Conservation (phyloP, 2,797 vertebrate species). For the Cephalopachus bancanus region DNA sequence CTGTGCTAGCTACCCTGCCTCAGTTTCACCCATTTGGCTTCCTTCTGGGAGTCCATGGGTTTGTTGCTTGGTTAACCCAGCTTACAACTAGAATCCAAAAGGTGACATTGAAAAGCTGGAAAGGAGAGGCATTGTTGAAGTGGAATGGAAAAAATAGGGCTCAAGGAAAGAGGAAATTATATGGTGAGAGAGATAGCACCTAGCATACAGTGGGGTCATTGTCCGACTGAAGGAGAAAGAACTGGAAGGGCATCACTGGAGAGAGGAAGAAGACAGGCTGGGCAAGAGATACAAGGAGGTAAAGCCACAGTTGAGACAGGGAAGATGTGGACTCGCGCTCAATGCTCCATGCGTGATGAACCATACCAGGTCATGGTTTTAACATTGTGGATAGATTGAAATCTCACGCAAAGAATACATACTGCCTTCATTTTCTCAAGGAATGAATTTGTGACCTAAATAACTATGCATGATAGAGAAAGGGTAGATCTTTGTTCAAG, state of each 20-base stretch:
- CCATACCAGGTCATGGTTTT: background rate
- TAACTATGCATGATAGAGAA: background rate
- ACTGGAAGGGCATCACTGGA: background rate
- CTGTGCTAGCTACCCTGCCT: no score
- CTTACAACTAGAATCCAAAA: slow-evolving; percentile 43
- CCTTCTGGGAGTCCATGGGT: background rate
- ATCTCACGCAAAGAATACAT: background rate
- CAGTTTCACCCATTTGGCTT: slow-evolving; percentile 32
- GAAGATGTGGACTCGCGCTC: background rate
- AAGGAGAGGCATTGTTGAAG: background rate
- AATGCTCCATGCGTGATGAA: background rate
- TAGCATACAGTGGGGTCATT: background rate
- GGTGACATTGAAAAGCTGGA: background rate
- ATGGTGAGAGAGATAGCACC: background rate
- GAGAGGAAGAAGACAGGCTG: background rate
- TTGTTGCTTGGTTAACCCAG: slow-evolving; percentile 54
- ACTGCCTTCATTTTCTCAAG: background rate
- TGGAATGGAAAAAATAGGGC: background rate
- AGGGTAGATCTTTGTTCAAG: background rate
- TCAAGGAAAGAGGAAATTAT: background rate
- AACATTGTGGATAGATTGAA: background rate
- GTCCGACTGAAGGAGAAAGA: background rate
- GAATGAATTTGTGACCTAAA: background rate
- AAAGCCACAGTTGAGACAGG: background rate
- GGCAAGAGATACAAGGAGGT: background rate